phyloP scores from a whole-genome alignment of 2,888 invertebrate species.

The Lingula anatina region DNA sequence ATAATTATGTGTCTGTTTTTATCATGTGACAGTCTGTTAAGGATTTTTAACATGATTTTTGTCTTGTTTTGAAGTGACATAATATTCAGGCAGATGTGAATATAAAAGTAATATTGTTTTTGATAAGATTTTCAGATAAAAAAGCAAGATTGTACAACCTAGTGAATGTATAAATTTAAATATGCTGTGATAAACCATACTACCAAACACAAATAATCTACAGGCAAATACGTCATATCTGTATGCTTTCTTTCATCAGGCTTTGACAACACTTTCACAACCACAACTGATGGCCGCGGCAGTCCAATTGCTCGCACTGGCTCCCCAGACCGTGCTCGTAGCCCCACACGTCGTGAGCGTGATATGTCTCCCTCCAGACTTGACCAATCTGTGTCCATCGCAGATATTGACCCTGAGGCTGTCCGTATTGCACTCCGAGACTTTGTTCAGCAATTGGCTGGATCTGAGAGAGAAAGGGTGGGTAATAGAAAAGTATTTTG shows the following conservation, averaged over 20 bases:
- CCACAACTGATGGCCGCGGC: slow-evolving; percentile 50
- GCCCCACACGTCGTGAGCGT: slow-evolving; percentile 25
- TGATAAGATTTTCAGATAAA: too few species aligned
- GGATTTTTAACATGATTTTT: too few species aligned
- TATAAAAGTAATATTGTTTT: too few species aligned
- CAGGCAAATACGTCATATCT: neutral
- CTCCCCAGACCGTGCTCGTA: slow-evolving; percentile 40
- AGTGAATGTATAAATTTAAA: too few species aligned
- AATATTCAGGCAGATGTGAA: too few species aligned
- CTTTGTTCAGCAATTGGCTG: slow-evolving; percentile 87
- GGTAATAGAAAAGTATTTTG: slow-evolving; percentile 70
- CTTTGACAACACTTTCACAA: slow-evolving; percentile 49
- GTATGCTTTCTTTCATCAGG: slow-evolving; percentile 35
- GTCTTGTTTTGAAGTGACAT: too few species aligned
- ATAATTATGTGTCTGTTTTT: too few species aligned
- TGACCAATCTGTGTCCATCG: slow-evolving; percentile 10
- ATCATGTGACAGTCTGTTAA: too few species aligned
- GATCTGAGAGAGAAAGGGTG: slow-evolving; percentile 85
- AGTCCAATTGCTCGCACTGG: slow-evolving; percentile 49
- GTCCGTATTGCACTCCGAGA: slow-evolving; percentile 84
- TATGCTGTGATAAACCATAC: too few species aligned
- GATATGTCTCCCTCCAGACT: slow-evolving; percentile 23
- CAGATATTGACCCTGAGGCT: slow-evolving; percentile 85
- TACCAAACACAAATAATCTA: too few species aligned
- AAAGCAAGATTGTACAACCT: too few species aligned